Conservation (phyloP, 2,888 invertebrate genomes). For the Xanthostigma xanthostigma region DNA sequence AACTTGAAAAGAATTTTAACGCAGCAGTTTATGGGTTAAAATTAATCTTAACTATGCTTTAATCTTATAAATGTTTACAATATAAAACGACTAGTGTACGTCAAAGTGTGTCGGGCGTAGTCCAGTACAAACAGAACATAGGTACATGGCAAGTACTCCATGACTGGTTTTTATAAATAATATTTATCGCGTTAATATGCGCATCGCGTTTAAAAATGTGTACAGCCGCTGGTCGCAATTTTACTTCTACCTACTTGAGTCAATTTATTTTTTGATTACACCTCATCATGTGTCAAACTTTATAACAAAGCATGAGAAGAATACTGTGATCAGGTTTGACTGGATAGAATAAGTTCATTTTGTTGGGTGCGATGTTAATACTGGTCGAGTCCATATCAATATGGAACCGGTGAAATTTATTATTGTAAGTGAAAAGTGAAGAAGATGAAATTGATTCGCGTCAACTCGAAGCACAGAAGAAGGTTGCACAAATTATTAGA, state of each 20-base stretch:
- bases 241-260: too few relatives aligned
- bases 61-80: too few relatives aligned
- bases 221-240: too few relatives aligned
- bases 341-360: background rate
- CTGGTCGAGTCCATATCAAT: conserved; percentile 14
- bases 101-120: too few relatives aligned
- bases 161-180: background rate
- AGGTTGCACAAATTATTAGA: too few relatives aligned
- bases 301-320: background rate
- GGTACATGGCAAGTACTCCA: too few relatives aligned
- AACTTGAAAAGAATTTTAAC: too few relatives aligned
- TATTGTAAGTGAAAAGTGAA: background rate
- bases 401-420: background rate
- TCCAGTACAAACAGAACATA: too few relatives aligned
- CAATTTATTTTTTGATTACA: too few relatives aligned
- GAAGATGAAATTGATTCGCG: conserved; percentile 19
- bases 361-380: conserved; percentile 16
- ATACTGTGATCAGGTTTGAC: background rate
- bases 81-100: too few relatives aligned
- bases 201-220: background rate
- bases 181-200: conserved; percentile 5
- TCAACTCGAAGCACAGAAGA: conserved; percentile 16
- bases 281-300: background rate
- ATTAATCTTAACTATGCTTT: too few relatives aligned
- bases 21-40: too few relatives aligned